Percentiles rank a stretch among this genome's conserved stretches.
Evolutionary conservation across 2,888 invertebrate species (phyloP).

Genomic region (Drosophila vallismaia): DNA sequence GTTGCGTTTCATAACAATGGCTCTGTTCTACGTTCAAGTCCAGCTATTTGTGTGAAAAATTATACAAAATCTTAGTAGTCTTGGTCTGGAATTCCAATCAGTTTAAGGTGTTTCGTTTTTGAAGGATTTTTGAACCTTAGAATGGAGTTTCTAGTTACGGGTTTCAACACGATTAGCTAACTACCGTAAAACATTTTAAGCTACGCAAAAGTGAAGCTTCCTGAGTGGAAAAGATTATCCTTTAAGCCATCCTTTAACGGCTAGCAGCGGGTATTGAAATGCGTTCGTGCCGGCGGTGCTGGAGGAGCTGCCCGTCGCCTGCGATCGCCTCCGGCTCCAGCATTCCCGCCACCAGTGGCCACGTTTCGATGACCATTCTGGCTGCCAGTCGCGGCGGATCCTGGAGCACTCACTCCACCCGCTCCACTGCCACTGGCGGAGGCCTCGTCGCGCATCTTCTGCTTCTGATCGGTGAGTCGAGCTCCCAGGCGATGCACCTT

Average conservation of each 20-base stretch:
- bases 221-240: constrained; percentile 14
- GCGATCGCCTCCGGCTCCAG: constrained; percentile 48
- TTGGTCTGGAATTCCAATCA: not conserved
- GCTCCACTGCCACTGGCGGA: constrained; percentile 24
- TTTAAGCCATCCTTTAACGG: not conserved
- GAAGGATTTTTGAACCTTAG: too few relatives aligned
- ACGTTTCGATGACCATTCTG: constrained; percentile 30
- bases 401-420: not conserved
- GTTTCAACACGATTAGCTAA: not conserved
- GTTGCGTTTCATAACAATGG: constrained; percentile 20
- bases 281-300: constrained; percentile 70
- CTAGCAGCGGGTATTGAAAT: constrained; percentile 76
- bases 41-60: constrained; percentile 5
- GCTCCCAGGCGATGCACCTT: constrained; percentile 82
- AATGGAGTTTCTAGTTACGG: too few relatives aligned
- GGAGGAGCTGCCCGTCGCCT: constrained; percentile 68
- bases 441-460: constrained; percentile 63
- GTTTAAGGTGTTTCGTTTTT: too few relatives aligned
- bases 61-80: not conserved
- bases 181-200: not conserved
- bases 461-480: constrained; percentile 80
- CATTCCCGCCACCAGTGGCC: constrained; percentile 4
- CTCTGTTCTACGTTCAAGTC: not conserved
- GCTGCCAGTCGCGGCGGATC: not conserved
- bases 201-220: constrained; percentile 3